phyloP scores from a whole-genome alignment of 2,113 vertebrate genomes.

The Bujurquina vittata region DNA sequence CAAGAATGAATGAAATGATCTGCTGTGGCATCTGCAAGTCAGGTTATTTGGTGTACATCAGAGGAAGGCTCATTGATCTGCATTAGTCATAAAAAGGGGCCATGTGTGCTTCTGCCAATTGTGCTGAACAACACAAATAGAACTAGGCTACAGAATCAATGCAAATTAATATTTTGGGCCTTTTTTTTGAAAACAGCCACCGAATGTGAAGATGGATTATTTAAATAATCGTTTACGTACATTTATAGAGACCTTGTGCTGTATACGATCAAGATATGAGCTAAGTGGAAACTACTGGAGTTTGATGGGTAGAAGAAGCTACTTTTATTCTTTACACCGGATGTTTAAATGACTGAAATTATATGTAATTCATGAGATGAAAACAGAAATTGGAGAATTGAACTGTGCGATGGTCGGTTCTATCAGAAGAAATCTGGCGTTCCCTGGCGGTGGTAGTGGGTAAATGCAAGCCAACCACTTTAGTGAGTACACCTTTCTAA shows the following conservation, averaged over 20 bases:
- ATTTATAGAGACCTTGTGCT: conserved; percentile 11
- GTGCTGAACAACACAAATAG: background rate
- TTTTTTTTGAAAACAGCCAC: background rate
- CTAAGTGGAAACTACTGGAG: background rate
- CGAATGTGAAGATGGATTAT: conserved; percentile 33
- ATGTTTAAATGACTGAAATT: background rate
- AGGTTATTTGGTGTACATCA: background rate
- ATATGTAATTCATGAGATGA: background rate
- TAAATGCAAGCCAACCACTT: conserved; percentile 7
- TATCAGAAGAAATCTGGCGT: conserved; percentile 35
- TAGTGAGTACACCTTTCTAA: background rate
- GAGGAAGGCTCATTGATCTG: background rate
- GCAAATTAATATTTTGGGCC: background rate
- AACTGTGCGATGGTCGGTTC: background rate
- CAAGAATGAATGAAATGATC: background rate
- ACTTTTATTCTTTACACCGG: background rate
- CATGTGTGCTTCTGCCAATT: background rate
- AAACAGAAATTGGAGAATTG: background rate
- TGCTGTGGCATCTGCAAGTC: background rate
- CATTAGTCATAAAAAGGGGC: background rate
- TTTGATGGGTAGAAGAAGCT: background rate
- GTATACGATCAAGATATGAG: background rate
- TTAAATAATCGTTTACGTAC: background rate
- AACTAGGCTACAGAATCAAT: conserved; percentile 14
- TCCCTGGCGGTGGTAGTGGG: background rate